Conservation (phyloP, 2,113 vertebrate genomes). For the Taurulus bubalis region DNA sequence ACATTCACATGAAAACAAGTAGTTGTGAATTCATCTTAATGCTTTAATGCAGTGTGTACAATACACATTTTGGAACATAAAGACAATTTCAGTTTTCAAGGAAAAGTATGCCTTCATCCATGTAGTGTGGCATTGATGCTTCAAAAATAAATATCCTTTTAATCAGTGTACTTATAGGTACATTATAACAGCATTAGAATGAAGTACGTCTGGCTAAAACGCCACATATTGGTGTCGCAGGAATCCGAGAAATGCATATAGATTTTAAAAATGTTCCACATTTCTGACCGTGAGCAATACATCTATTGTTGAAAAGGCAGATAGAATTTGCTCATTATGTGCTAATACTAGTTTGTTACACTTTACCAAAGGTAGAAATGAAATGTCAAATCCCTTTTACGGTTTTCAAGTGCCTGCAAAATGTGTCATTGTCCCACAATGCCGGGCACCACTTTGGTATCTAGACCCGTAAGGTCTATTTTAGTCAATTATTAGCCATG, state of each 20-base stretch:
- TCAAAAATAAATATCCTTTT: background rate
- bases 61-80: background rate
- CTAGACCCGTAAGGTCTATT: background rate
- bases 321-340: background rate
- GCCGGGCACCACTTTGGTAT: fast-evolving
- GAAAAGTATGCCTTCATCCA: too few species aligned
- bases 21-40: background rate
- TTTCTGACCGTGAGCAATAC: background rate
- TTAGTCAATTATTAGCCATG: background rate
- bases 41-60: background rate
- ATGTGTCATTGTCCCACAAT: background rate
- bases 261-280: background rate
- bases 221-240: background rate
- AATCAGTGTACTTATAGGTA: too few species aligned
- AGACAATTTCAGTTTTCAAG: background rate
- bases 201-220: background rate
- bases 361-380: background rate
- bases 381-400: background rate
- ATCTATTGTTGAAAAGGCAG: background rate
- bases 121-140: background rate
- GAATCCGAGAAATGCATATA: background rate
- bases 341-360: background rate
- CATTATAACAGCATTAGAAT: background rate
- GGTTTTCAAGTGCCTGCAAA: background rate
- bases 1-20: background rate